These are phyloP conservation scores for Ophiothrix spiculata DNA, from an alignment of 35 echinoderm and acorn worm species.

Conservation along the genomic window DNA sequence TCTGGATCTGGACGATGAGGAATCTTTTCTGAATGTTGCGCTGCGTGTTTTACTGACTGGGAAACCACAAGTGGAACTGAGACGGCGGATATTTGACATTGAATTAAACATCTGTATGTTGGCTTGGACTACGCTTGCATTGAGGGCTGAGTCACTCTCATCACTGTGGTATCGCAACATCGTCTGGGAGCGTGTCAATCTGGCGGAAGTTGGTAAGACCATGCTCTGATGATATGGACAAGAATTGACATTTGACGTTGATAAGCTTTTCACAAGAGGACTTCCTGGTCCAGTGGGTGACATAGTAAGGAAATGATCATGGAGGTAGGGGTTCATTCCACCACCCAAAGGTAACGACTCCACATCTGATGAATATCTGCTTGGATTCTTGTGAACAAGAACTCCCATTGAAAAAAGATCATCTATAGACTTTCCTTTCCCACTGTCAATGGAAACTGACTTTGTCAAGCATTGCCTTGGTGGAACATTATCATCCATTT, in stretches of 20 bases:
- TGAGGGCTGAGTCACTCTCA: conserved; percentile 14
- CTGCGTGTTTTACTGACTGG: background rate
- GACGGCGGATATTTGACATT: conserved; percentile 36
- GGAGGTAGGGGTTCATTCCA: too few species aligned
- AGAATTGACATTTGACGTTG: conserved; percentile 4
- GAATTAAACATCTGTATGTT: conserved; percentile 84
- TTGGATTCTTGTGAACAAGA: background rate
- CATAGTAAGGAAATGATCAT: too few species aligned
- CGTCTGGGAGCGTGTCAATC: background rate
- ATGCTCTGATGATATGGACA: background rate
- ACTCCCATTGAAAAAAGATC: conserved; percentile 28
- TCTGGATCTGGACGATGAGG: background rate
- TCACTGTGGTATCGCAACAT: background rate
- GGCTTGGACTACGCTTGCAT: conserved; percentile 48
- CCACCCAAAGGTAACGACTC: too few species aligned
- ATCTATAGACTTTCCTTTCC: conserved; percentile 61
- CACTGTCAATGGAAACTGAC: conserved; percentile 76
- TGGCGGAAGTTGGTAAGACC: background rate
- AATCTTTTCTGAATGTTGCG: background rate
- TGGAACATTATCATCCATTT: too few species aligned
- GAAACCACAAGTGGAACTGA: background rate
- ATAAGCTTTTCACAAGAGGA: conserved; percentile 17
- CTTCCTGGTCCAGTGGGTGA: background rate
- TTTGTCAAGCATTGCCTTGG: conserved; percentile 55
- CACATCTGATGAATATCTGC: background rate